phyloP scores from a whole-genome alignment of 2,113 vertebrate species.

The Microtus oregoni region DNA sequence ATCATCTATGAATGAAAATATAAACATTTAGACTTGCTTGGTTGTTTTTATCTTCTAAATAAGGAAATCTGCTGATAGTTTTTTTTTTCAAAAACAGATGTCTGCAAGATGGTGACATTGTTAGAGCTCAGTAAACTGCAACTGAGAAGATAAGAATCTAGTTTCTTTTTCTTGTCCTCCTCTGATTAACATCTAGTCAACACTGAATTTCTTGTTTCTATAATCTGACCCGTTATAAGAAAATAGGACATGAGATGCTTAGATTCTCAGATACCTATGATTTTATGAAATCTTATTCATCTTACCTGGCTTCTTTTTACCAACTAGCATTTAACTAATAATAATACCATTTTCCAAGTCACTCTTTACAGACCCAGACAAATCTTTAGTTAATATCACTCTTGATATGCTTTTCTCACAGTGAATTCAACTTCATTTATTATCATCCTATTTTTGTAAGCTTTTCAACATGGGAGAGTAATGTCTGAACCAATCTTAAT shows the following conservation, averaged over 20 bases:
- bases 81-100: slow-evolving; percentile 42
- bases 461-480: neutral
- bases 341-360: neutral
- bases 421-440: slow-evolving; percentile 35
- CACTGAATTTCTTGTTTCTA: slow-evolving; percentile 49
- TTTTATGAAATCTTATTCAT: neutral
- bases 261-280: neutral
- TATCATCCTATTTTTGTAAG: neutral
- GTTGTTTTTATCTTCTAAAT: slow-evolving; percentile 53
- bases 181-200: slow-evolving; percentile 52
- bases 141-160: slow-evolving; percentile 77
- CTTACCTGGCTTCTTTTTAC: neutral
- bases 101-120: slow-evolving; percentile 12
- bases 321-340: neutral
- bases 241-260: neutral
- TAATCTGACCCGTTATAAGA: slow-evolving; percentile 70
- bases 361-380: neutral
- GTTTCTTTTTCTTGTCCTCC: slow-evolving; percentile 75
- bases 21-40: neutral
- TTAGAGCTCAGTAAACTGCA: slow-evolving; percentile 41
- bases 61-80: slow-evolving; percentile 40
- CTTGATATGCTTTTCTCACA: neutral
- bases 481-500: slow-evolving; percentile 21
- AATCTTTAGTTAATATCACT: neutral
- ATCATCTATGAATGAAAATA: slow-evolving; percentile 15